Percentiles rank a stretch among this genome's conserved stretches.
phyloP scores from a whole-genome alignment of 2,113 vertebrate genomes.

The Suncus etruscus region DNA sequence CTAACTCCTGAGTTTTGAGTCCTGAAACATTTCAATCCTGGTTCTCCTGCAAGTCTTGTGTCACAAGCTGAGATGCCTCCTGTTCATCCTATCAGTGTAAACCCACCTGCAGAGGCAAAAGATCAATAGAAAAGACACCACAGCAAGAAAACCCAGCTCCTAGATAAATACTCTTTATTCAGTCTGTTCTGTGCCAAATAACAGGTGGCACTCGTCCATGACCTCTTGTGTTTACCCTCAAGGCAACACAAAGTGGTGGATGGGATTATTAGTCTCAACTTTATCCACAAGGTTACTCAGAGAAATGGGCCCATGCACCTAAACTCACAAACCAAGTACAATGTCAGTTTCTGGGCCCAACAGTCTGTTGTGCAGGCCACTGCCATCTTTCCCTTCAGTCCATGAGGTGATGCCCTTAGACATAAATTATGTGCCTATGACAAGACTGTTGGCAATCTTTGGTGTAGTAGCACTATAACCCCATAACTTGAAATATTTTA shows the following conservation, averaged over 20 bases:
- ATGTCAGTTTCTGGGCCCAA: background rate
- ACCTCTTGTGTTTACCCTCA: background rate
- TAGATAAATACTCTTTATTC: too few species aligned
- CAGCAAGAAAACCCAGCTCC: background rate
- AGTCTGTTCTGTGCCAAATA: background rate
- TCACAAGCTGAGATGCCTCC: background rate
- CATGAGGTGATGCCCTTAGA: background rate
- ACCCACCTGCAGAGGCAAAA: background rate
- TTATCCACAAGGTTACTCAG: background rate
- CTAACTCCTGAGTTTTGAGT: conserved; percentile 32
- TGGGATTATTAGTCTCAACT: background rate
- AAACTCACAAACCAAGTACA: background rate
- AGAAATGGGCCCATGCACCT: background rate
- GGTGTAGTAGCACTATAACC: background rate
- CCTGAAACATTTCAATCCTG: conserved; percentile 44
- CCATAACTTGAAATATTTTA: background rate
- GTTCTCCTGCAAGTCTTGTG: background rate
- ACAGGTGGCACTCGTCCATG: rapidly evolving
- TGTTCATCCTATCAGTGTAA: conserved; percentile 23
- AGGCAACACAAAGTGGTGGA: background rate
- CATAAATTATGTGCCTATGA: background rate
- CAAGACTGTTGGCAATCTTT: background rate
- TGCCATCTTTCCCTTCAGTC: background rate
- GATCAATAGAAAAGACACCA: background rate
- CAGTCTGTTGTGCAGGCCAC: background rate